phyloP scores from a whole-genome alignment of 2,888 invertebrate genomes.

The Phlogophora meticulosa region DNA sequence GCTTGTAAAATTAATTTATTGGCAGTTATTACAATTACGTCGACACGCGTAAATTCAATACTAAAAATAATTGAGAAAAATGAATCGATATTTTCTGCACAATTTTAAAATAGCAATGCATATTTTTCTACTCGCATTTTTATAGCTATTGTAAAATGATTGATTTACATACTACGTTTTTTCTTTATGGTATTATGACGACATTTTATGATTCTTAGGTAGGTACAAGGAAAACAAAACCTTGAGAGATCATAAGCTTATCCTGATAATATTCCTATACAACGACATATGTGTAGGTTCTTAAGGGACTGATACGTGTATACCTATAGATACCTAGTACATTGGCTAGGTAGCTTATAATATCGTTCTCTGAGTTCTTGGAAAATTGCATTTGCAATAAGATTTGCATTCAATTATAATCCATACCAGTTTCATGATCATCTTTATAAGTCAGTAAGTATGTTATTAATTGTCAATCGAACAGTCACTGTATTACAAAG shows the following conservation, averaged over 20 bases:
- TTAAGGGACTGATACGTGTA: conserved; percentile 8
- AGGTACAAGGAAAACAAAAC: conserved; percentile 19
- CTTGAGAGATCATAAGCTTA: conserved; percentile 18
- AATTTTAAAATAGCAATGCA: conserved; percentile 36
- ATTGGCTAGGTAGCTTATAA: not conserved
- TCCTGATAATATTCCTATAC: conserved; percentile 21
- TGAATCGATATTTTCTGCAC: conserved; percentile 37
- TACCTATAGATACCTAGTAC: not conserved
- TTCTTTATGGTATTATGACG: conserved; percentile 48
- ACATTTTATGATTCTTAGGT: conserved; percentile 34
- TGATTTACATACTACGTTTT: conserved; percentile 51
- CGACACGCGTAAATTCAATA: conserved; percentile 21
- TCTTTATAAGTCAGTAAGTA: conserved; percentile 18
- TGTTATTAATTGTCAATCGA: conserved; percentile 38
- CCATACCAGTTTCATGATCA: conserved; percentile 12
- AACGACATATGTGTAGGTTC: not conserved
- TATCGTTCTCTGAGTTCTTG: conserved; percentile 14
- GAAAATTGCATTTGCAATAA: conserved; percentile 26
- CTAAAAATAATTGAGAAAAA: conserved; percentile 40
- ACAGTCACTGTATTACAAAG: conserved; percentile 53
- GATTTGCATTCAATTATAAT: conserved; percentile 28
- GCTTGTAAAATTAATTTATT: conserved; percentile 10
- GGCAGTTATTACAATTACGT: conserved; percentile 27
- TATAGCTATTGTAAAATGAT: conserved; percentile 52
- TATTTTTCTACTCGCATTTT: conserved; percentile 42